These are phyloP conservation scores for Mycalesis mineus DNA, from an alignment of 2,888 invertebrate genomes.

Conservation along the genomic window DNA sequence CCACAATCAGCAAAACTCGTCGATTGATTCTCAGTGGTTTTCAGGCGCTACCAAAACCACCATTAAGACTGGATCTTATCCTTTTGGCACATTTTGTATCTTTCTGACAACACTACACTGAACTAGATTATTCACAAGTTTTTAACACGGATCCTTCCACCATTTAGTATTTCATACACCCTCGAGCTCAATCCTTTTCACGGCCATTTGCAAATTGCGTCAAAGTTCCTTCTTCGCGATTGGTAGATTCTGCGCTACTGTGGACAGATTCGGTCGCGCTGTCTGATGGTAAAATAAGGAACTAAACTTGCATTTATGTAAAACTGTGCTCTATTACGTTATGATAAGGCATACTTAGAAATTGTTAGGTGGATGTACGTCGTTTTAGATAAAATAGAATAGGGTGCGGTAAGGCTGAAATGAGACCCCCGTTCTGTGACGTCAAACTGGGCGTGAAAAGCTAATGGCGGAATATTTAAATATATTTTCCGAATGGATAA, in stretches of 20 bases:
- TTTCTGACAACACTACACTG: conserved; percentile 68
- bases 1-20: conserved; percentile 72
- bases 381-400: conserved; percentile 43
- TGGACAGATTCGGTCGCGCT: conserved; percentile 47
- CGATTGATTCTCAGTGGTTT: conserved; percentile 67
- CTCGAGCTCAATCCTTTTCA: conserved; percentile 73
- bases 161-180: conserved; percentile 72
- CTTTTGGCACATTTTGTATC: conserved; percentile 76
- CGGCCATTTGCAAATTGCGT: conserved; percentile 80
- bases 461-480: conserved; percentile 52
- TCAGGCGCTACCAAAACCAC: conserved; percentile 68
- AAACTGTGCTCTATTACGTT: conserved; percentile 37
- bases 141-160: conserved; percentile 68
- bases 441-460: conserved; percentile 77
- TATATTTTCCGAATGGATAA: neutral
- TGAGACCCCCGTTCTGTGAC: conserved; percentile 75
- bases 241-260: conserved; percentile 67
- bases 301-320: conserved; percentile 38
- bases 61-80: conserved; percentile 75
- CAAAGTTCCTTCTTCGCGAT: conserved; percentile 71
- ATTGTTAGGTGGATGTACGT: conserved; percentile 33
- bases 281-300: conserved; percentile 43
- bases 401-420: conserved; percentile 71
- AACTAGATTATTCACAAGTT: conserved; percentile 62
- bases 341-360: conserved; percentile 26